Base-by-base conservation (phyloP, 2,797 vertebrate genomes). In the Malurus splendens region DNA sequence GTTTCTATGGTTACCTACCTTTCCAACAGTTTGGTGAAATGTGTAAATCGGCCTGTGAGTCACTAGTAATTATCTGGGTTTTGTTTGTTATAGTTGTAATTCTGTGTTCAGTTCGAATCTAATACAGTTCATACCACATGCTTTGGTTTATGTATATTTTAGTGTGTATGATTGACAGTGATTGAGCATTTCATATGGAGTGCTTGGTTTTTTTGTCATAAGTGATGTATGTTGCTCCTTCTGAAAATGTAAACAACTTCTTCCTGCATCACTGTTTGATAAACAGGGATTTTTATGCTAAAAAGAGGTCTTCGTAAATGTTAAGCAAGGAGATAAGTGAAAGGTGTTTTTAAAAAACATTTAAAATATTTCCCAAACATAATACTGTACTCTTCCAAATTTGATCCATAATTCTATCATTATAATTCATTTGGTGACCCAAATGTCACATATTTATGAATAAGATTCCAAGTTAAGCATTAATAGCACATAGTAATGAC, bases 161-260 rank as follows among this genome's bases (percentile, higher is more conserved):
- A 95, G 95, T 94, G 96, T 87, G 76, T 85, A 56, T 98, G 98
- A 98, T 97, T 98, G 98, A 98, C 98, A 98, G 97, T 97, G 97
- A 98, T 97, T 95, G 97, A 98, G 96, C 96, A 97, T 97, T 97
- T 97, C 96, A 96, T 96, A 97, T 95, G 92, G 95, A 96, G 95
- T 96, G 97, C 97, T 98, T 98, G 96, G 76, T 96, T 97, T 98
- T 97, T 98, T 97, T 98, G 97, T 98, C 98, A 90, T 96, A 96
- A 96, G 97, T 97, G 98, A 98, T 98, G 96, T 97, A 97, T 98
- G 97, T 97, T 97, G 97, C 96, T 96, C 95, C 96, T 97, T 94
- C 95, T 96, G 96, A 96, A 98, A 97, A 97, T 94, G 95, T 97
- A 98, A 98, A 98, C 98, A 98, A 96, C 96, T 96, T 96, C 96